A percentile compares a stretch with the other conserved stretches of the same genome.
Conservation (phyloP, 2,113 vertebrate species). For the Serilophus lunatus region DNA sequence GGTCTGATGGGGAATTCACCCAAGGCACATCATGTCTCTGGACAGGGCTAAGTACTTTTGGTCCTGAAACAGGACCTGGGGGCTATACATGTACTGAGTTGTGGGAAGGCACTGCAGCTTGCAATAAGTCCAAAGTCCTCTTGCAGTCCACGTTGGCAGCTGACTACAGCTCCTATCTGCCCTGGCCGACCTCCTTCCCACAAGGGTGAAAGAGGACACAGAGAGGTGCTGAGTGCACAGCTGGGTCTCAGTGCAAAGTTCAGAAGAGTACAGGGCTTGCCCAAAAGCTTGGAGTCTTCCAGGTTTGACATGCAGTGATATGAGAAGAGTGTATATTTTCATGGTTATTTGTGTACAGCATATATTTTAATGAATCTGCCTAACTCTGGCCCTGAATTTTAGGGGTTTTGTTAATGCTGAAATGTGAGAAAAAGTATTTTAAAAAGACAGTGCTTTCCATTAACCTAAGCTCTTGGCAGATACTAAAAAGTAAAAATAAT, state of each 20-base stretch:
- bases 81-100: not conserved
- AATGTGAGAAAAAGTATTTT: not conserved
- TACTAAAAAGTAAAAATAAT: not conserved
- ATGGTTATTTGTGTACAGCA: not conserved
- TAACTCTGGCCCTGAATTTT: not conserved
- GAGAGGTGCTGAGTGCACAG: not conserved
- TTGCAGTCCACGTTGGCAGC: rapidly evolving
- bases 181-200: not conserved
- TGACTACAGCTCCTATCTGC: not conserved
- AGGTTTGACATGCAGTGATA: not conserved
- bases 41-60: not conserved
- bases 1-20: not conserved
- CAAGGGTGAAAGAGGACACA: not conserved
- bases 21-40: not conserved
- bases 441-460: not conserved
- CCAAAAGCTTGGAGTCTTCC: not conserved
- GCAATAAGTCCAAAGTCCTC: not conserved
- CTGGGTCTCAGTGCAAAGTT: rapidly evolving
- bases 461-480: not conserved
- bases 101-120: not conserved
- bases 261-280: not conserved
- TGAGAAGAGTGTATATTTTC: not conserved
- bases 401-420: rapidly evolving
- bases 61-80: not conserved
- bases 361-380: not conserved